Evolutionary conservation across 1,140 invertebrate genomes (phyloP), one percentile per base, ranked within the genome.

Genomic region (Colletes gigas): DNA sequence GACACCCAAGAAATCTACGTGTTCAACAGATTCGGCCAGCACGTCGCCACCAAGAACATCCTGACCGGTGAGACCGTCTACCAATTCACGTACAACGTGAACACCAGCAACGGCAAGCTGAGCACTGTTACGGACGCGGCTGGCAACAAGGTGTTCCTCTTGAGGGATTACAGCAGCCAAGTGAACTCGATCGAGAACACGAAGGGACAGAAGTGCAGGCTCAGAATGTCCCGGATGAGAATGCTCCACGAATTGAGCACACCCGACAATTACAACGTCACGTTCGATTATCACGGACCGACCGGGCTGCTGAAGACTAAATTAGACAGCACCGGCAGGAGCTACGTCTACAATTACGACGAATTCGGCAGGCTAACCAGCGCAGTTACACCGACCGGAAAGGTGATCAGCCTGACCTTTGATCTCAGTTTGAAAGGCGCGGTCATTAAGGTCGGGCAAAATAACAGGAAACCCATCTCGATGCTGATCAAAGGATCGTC

Each of bases 1-100:
- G 98, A 99, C 87, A 98, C 97, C 1, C 98, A 99, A 92, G 98
- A 99, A 93, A 96, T 98, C 65, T 99, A 99, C 89, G 96, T 99
- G 14, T 99, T 99, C 92, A 99, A 99, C 89, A 94, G 98, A 85
- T 99, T 99, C 89, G 98, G 98, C 0, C 98, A 99, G 91, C 98
- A 99, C 88, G 96, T 98, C 3, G 96, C 96, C 52, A 99, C 98
- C 0, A 97, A 96, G 81, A 98, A 99, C 90, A 98, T 99, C 77
- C 93, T 99, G 4, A 99, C 98, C 0, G 97, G 97, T 0, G 97
- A 98, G 91, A 97, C 96, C 0, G 96, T 97, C 74, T 99, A 99
- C 90, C 95, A 97, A 3, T 99, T 99, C 89, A 97, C 97, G 0
- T 99, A 99, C 92, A 99, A 98, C 85, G 98, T 99, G 0, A 99